Conservation (phyloP, 2,797 vertebrate species). For the Hydrophis major region DNA sequence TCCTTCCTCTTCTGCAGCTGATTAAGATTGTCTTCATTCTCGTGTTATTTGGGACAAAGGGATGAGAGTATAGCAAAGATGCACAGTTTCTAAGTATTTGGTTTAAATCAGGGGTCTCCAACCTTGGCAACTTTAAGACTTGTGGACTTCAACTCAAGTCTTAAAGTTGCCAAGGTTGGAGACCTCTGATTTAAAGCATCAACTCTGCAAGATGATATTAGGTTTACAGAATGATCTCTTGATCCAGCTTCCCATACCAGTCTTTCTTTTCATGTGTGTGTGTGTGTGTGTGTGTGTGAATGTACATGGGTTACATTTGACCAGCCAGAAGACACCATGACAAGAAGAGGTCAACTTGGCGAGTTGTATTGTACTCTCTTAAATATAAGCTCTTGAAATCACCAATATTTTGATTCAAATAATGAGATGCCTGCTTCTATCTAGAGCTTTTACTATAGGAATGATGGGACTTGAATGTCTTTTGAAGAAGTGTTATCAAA, state of each 20-base stretch:
- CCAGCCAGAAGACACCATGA: background rate
- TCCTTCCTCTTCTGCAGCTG: background rate
- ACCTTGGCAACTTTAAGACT: too few relatives aligned
- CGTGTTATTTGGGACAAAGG: background rate
- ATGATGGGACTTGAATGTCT: background rate
- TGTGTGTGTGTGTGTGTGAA: too few relatives aligned
- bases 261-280: background rate
- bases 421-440: background rate
- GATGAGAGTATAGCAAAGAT: background rate
- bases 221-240: background rate
- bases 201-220: background rate
- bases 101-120: background rate
- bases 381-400: background rate
- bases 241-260: background rate
- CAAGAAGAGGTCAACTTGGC: background rate
- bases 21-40: background rate
- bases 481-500: background rate
- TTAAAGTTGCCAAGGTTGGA: too few relatives aligned
- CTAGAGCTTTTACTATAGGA: background rate
- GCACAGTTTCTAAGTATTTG: background rate
- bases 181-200: background rate
- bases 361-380: background rate
- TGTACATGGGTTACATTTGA: background rate
- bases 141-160: too few relatives aligned
- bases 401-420: background rate